Percentiles rank a stretch among this genome's conserved stretches.
phyloP scores from a whole-genome alignment of 2,113 vertebrate species.

The Tenebrosternarchus preto region DNA sequence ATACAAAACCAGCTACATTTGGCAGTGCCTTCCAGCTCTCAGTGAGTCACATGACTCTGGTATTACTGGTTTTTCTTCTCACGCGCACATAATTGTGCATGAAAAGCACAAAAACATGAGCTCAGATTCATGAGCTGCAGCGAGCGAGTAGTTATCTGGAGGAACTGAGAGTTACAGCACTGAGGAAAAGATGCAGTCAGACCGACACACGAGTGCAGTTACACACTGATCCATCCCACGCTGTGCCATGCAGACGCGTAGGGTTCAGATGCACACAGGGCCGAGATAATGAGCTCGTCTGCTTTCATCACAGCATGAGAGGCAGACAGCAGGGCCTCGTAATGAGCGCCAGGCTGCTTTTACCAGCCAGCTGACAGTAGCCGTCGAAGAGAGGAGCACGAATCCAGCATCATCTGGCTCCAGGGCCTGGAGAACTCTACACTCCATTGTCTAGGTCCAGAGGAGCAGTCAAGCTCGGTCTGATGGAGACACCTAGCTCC shows the following conservation, averaged over 20 bases:
- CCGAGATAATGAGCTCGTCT: slow-evolving; percentile 30
- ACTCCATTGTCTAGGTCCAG: slow-evolving; percentile 55
- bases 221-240: not conserved
- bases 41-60: slow-evolving; percentile 16
- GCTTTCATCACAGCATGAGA: slow-evolving; percentile 37
- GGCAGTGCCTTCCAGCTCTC: too few relatives aligned
- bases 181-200: not conserved
- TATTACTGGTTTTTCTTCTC: not conserved
- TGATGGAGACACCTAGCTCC: slow-evolving; percentile 60
- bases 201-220: not conserved
- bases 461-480: slow-evolving; percentile 43
- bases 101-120: not conserved
- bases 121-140: not conserved
- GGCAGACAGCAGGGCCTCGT: slow-evolving; percentile 30
- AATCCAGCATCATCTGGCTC: slow-evolving; percentile 57
- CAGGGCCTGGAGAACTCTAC: slow-evolving; percentile 60
- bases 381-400: slow-evolving; percentile 13
- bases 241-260: not conserved
- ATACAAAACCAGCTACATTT: not conserved
- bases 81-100: not conserved
- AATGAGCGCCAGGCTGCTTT: slow-evolving; percentile 19
- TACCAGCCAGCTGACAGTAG: slow-evolving; percentile 6
- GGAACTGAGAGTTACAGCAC: not conserved
- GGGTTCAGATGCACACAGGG: not conserved
- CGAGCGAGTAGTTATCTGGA: not conserved